These are phyloP conservation scores for Drosophila mercatorum DNA, from an alignment of 2,888 invertebrate genomes.

Conservation along the genomic window DNA sequence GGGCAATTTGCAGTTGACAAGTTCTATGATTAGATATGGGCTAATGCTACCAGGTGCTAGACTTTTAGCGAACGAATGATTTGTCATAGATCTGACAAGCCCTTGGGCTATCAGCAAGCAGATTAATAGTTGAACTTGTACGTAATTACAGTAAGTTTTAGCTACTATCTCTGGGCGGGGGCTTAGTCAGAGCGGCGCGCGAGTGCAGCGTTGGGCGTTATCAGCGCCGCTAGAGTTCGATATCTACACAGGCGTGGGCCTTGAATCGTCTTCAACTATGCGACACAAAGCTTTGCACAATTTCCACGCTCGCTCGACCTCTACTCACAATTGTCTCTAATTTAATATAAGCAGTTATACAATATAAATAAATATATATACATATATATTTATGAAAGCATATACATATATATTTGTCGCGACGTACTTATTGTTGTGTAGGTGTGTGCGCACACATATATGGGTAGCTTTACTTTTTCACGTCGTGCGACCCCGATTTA, in stretches of 20 bases:
- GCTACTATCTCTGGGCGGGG: not conserved
- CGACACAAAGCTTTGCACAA: slow-evolving; percentile 14
- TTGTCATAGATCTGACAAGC: slow-evolving; percentile 40
- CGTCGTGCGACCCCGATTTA: slow-evolving; percentile 41
- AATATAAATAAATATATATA: slow-evolving; percentile 26
- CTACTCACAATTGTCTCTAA: slow-evolving; percentile 75
- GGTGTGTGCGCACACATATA: slow-evolving; percentile 30
- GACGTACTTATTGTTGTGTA: slow-evolving; percentile 17
- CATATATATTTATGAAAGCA: not conserved
- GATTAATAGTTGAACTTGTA: slow-evolving; percentile 21
- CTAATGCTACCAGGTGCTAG: slow-evolving; percentile 23
- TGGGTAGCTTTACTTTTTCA: slow-evolving; percentile 18
- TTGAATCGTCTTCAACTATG: slow-evolving; percentile 22
- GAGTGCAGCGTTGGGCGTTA: slow-evolving; percentile 8
- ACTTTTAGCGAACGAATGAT: slow-evolving; percentile 20
- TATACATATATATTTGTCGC: not conserved
- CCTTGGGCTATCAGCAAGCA: slow-evolving; percentile 16
- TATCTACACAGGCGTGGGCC: slow-evolving; percentile 20
- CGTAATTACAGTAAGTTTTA: not conserved
- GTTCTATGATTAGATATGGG: slow-evolving; percentile 43
- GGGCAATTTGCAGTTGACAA: slow-evolving; percentile 26
- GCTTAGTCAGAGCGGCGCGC: slow-evolving; percentile 4
- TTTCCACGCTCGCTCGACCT: slow-evolving; percentile 53
- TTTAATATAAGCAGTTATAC: slow-evolving; percentile 62
- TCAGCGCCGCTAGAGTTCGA: slow-evolving; percentile 10